These are phyloP conservation scores for Pseudonaja textilis DNA, from an alignment of 2,113 vertebrate genomes.

Conservation along the genomic window DNA sequence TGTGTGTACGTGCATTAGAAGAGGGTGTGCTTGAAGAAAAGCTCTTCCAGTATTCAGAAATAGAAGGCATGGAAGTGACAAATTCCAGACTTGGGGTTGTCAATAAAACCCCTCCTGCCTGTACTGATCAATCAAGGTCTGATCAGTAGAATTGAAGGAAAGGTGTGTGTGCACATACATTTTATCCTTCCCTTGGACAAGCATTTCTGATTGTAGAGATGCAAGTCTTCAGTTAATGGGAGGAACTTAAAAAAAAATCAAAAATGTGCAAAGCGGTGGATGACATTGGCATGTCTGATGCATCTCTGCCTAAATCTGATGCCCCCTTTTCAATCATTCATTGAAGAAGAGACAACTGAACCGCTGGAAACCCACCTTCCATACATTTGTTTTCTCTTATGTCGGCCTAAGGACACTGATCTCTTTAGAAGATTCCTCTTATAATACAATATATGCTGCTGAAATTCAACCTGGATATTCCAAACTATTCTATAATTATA, in stretches of 20 bases:
- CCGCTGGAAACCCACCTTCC: not conserved
- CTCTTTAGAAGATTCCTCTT: not conserved
- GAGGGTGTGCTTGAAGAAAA: not conserved
- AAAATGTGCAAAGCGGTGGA: not conserved
- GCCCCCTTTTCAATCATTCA: not conserved
- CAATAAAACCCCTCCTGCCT: not conserved
- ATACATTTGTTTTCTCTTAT: not conserved
- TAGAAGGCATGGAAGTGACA: not conserved
- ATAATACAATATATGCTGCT: not conserved
- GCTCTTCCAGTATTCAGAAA: not conserved
- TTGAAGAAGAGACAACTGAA: not conserved
- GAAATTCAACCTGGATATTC: not conserved
- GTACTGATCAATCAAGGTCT: not conserved
- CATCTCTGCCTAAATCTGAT: not conserved
- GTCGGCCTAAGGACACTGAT: not conserved
- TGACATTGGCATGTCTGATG: not conserved
- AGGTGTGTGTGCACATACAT: not conserved
- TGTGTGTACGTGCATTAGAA: not conserved
- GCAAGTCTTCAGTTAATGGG: not conserved
- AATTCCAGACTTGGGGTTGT: not conserved
- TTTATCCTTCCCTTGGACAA: conserved; percentile 10
- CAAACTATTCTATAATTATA: not conserved
- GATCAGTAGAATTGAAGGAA: not conserved
- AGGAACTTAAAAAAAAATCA: not conserved
- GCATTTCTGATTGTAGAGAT: conserved; percentile 1